Evolutionary conservation across 2,797 vertebrate genomes (phyloP).

Genomic region (Macroramphosus scolopax): DNA sequence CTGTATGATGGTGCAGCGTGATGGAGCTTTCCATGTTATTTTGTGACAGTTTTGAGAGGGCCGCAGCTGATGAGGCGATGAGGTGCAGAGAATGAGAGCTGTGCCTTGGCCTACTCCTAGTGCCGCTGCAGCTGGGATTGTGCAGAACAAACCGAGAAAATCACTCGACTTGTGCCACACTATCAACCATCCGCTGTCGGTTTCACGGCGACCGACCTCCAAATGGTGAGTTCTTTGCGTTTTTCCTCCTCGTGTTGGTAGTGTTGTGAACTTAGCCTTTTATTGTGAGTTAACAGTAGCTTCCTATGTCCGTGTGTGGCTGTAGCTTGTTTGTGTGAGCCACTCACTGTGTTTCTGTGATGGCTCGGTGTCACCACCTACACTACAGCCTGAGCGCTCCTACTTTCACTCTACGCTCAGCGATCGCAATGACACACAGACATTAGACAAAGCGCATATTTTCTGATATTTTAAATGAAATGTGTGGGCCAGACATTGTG

Average conservation of each 20-base stretch:
- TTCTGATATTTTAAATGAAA: conserved; percentile 49
- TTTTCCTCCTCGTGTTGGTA: conserved; percentile 54
- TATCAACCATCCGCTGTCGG: conserved; percentile 62
- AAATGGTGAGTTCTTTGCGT: conserved; percentile 79
- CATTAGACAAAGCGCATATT: conserved; percentile 42
- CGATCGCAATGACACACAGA: conserved; percentile 53
- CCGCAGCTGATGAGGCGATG: conserved; percentile 75
- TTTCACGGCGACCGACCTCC: conserved; percentile 76
- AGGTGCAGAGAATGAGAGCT: conserved; percentile 80
- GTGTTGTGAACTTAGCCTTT: conserved; percentile 50
- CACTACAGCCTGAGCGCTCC: conserved; percentile 41
- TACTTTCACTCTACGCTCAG: conserved; percentile 38
- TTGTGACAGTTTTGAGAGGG: conserved; percentile 70
- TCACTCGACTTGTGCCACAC: conserved; percentile 69
- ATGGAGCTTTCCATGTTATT: conserved; percentile 62
- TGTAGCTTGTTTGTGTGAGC: conserved; percentile 69
- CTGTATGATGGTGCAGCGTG: conserved; percentile 48
- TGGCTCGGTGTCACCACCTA: conserved; percentile 71
- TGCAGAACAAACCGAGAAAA: conserved; percentile 77
- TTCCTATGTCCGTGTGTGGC: conserved; percentile 66
- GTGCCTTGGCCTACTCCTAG: conserved; percentile 78
- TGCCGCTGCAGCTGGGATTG: conserved; percentile 77
- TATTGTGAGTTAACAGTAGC: conserved; percentile 55
- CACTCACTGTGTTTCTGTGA: conserved; percentile 54
- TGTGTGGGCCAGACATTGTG: conserved; percentile 20